Evolutionary conservation across 2,797 vertebrate genomes (phyloP).

Genomic region (Chelonia mydas): DNA sequence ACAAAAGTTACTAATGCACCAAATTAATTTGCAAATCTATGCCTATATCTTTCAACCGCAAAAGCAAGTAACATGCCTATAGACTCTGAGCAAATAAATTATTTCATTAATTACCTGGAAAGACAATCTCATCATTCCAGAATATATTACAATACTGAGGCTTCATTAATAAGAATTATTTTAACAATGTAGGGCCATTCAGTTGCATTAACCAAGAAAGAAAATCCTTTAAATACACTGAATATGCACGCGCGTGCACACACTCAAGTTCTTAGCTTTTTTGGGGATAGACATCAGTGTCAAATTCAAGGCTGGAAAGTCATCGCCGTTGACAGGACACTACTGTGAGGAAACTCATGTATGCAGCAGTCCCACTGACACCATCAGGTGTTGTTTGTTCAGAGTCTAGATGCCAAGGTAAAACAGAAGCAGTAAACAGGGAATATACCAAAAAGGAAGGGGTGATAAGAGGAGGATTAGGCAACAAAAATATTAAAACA

Average conservation of each 20-base stretch:
- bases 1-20: background rate
- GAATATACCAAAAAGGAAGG: constrained; percentile 18
- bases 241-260: background rate
- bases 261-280: background rate
- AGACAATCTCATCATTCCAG: background rate
- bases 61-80: background rate
- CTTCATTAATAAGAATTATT: background rate
- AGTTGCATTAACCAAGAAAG: background rate
- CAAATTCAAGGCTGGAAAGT: constrained; percentile 46
- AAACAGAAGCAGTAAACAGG: constrained; percentile 73
- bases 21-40: background rate
- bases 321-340: constrained; percentile 56
- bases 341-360: constrained; percentile 14
- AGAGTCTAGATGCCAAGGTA: constrained; percentile 46
- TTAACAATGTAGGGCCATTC: background rate
- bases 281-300: constrained; percentile 58
- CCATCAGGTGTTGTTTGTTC: constrained; percentile 73
- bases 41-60: background rate
- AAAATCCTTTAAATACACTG: background rate
- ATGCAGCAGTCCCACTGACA: constrained; percentile 70
- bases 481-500: background rate
- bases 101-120: background rate
- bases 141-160: background rate
- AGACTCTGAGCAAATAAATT: background rate
- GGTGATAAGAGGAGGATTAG: constrained; percentile 9